A percentile compares a stretch with the other conserved stretches of the same genome.
These are phyloP conservation scores for Drosophila paulistorum DNA, from an alignment of 1,140 invertebrate genomes.

Conservation along the genomic window DNA sequence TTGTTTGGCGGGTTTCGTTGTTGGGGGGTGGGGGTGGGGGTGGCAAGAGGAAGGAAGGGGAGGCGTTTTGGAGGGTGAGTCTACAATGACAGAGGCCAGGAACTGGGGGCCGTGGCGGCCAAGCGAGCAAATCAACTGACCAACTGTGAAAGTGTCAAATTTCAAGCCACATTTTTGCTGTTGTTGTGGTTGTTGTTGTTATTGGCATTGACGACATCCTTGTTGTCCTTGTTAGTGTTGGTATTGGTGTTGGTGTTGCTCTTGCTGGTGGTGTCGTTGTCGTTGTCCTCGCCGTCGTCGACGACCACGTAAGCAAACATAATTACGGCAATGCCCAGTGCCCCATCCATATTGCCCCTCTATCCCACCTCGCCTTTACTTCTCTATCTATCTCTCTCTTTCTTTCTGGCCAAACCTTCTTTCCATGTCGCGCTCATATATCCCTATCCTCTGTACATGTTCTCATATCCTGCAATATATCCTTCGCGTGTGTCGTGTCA, in stretches of 20 bases:
- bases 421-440: too few species aligned
- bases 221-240: conserved; percentile 38
- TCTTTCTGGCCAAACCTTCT: not conserved
- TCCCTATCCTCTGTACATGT: conserved; percentile 2
- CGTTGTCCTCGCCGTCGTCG: conserved; percentile 36
- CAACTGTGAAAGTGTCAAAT: conserved; percentile 81
- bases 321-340: conserved; percentile 71
- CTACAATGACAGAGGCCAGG: conserved; percentile 4
- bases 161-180: conserved; percentile 71
- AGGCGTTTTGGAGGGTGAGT: not conserved
- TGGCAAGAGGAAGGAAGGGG: too few species aligned
- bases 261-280: conserved; percentile 8
- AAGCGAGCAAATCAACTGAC: conserved; percentile 74
- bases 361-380: not conserved
- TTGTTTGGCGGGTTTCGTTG: conserved; percentile 2
- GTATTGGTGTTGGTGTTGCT: conserved; percentile 26
- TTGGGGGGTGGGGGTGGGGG: not conserved
- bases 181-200: conserved; percentile 26
- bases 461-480: conserved; percentile 18
- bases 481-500: conserved; percentile 8
- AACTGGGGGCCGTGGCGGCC: conserved; percentile 29
- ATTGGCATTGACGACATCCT: conserved; percentile 20
- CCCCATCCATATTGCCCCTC: conserved; percentile 23
- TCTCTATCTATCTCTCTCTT: not conserved
- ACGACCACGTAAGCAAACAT: conserved; percentile 77